These are phyloP conservation scores for Xenopus laevis DNA, from an alignment of 2,113 vertebrate genomes.

Conservation along the genomic window DNA sequence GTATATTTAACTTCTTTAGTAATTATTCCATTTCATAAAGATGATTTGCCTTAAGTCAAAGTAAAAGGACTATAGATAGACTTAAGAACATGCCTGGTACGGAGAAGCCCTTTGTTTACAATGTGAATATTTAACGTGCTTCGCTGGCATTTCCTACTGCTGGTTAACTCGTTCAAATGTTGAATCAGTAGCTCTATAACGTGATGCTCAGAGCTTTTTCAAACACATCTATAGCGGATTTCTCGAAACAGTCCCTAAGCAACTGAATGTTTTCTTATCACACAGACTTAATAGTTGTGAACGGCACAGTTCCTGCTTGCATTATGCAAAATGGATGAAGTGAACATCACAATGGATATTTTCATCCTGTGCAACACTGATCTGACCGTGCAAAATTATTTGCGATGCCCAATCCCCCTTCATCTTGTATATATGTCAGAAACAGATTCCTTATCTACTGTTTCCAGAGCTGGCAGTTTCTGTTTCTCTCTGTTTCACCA, in stretches of 20 bases:
- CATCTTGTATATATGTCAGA: constrained; percentile 46
- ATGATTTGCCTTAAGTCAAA: constrained; percentile 30
- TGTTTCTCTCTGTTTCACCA: constrained; percentile 23
- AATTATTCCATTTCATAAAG: constrained; percentile 20
- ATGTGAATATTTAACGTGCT: constrained; percentile 42
- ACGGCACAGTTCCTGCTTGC: constrained; percentile 49
- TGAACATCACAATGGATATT: constrained; percentile 28
- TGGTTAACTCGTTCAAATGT: constrained; percentile 22
- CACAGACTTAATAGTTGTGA: constrained; percentile 27
- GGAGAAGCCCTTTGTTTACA: constrained; percentile 36
- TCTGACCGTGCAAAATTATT: constrained; percentile 44
- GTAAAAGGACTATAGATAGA: constrained; percentile 23
- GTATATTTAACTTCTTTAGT: constrained; percentile 22
- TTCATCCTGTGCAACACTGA: constrained; percentile 36
- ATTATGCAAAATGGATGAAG: constrained; percentile 58
- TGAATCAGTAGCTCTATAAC: neutral
- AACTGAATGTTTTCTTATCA: neutral
- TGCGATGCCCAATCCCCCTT: constrained; percentile 4
- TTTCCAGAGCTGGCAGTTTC: constrained; percentile 41
- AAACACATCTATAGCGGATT: constrained; percentile 5
- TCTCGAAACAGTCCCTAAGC: neutral
- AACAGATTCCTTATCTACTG: constrained; percentile 47
- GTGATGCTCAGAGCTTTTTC: neutral
- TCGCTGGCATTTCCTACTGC: constrained; percentile 7
- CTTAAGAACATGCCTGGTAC: constrained; percentile 28